Percentiles rank a stretch among this genome's conserved stretches.
Conservation (phyloP, 2,888 invertebrate genomes). For the Sussaba pulchella region DNA sequence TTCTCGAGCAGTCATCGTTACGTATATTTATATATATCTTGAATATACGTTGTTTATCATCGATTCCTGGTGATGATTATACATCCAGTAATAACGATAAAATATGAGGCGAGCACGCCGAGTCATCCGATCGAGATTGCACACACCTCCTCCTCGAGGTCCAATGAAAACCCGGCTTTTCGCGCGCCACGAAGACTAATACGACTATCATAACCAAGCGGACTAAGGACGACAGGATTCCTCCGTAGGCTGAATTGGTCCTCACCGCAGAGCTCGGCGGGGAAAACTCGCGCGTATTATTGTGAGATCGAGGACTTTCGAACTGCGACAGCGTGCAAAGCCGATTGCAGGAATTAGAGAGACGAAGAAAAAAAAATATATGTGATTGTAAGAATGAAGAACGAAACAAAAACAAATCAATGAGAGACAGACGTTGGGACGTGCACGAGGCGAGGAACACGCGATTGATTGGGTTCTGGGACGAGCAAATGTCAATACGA, state of each 20-base stretch:
- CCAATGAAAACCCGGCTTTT: background rate
- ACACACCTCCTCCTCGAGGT: background rate
- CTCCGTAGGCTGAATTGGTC: conserved; percentile 49
- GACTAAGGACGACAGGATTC: conserved; percentile 76
- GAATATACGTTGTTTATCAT: conserved; percentile 15
- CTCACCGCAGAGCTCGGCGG: conserved; percentile 12
- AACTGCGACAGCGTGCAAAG: conserved; percentile 39
- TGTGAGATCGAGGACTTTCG: conserved; percentile 50
- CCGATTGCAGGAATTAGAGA: conserved; percentile 19
- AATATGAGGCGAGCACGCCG: background rate
- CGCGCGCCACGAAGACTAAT: conserved; percentile 38
- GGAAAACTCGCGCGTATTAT: conserved; percentile 30
- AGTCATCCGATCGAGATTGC: background rate
- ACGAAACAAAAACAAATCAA: conserved; percentile 2
- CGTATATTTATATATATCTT: background rate
- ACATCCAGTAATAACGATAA: background rate
- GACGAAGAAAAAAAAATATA: conserved; percentile 14
- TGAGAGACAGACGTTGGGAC: conserved; percentile 9
- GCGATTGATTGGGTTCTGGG: conserved; percentile 37
- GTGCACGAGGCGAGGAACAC: conserved; percentile 1
- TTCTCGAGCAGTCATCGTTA: conserved; percentile 15
- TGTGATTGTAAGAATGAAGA: too few species aligned
- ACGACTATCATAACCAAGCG: too few species aligned
- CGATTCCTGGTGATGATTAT: conserved; percentile 23
- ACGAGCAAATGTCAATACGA: conserved; percentile 8